Evolutionary conservation across 2,888 invertebrate species (phyloP).

Genomic region (Cepaea hortensis): DNA sequence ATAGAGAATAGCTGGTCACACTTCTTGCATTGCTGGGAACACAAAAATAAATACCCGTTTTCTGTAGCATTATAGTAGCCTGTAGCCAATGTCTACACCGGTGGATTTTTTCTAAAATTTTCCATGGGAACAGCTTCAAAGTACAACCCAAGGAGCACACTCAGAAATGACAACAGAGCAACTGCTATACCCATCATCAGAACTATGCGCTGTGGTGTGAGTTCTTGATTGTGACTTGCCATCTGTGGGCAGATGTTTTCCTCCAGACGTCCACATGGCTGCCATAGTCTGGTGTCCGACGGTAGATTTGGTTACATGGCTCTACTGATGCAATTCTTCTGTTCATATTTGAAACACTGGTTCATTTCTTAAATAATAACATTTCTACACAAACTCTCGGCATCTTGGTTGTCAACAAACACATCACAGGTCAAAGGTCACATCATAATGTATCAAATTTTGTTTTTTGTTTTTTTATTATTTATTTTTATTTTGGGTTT

Average conservation of each 20-base stretch:
- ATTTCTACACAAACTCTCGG: neutral
- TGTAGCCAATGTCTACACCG: neutral
- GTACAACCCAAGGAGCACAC: constrained; percentile 30
- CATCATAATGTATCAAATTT: neutral
- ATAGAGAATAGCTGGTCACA: too few relatives aligned
- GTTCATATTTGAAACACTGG: constrained; percentile 18
- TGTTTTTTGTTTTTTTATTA: neutral
- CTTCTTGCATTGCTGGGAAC: too few relatives aligned
- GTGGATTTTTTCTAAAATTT: constrained; percentile 5
- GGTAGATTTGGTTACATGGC: constrained; percentile 27
- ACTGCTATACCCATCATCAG: constrained; percentile 16
- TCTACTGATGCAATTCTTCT: constrained; percentile 35
- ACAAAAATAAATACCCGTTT: too few relatives aligned
- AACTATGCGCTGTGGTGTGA: constrained; percentile 25
- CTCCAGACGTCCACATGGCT: constrained; percentile 5
- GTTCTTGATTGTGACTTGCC: constrained; percentile 29
- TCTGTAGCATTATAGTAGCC: too few relatives aligned
- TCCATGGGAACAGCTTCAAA: neutral
- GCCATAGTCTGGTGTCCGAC: constrained; percentile 25
- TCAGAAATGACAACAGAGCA: constrained; percentile 6
- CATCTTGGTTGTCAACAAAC: constrained; percentile 19
- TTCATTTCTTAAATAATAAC: neutral
- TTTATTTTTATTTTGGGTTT: too few relatives aligned
- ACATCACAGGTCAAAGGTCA: constrained; percentile 21
- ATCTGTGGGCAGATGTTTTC: constrained; percentile 14